Conservation (phyloP, 2,113 vertebrate genomes). For the Chloropsis cyanopogon region DNA sequence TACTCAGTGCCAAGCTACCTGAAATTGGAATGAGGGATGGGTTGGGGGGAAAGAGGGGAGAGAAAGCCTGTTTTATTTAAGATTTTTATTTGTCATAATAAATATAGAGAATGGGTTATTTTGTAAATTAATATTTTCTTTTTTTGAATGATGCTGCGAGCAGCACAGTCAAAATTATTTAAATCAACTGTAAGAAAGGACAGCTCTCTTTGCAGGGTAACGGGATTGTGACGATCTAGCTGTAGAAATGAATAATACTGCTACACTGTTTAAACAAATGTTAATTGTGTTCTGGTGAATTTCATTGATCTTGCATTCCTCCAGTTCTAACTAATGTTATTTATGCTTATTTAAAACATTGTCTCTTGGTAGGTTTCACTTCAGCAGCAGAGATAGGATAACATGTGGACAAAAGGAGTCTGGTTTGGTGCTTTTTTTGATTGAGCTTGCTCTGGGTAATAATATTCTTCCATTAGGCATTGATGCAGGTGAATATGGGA, state of each 20-base stretch:
- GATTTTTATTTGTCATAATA: slow-evolving; percentile 82
- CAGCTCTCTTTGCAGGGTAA: slow-evolving; percentile 69
- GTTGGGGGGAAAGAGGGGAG: slow-evolving; percentile 47
- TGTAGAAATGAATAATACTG: slow-evolving; percentile 59
- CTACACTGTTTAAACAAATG: slow-evolving; percentile 57
- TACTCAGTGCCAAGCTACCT: slow-evolving; percentile 95
- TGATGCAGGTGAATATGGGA: background rate
- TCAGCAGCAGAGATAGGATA: slow-evolving; percentile 52
- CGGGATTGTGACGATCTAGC: slow-evolving; percentile 54
- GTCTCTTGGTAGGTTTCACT: slow-evolving; percentile 69
- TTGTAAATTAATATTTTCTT: slow-evolving; percentile 83
- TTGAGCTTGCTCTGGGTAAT: background rate
- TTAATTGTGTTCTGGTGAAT: slow-evolving; percentile 67
- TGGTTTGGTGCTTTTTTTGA: slow-evolving; percentile 19
- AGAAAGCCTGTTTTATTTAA: slow-evolving; percentile 77
- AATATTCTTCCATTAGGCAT: background rate
- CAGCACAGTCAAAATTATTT: slow-evolving; percentile 89
- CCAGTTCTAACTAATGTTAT: slow-evolving; percentile 76
- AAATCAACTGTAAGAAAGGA: slow-evolving; percentile 81
- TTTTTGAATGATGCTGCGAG: slow-evolving; percentile 88
- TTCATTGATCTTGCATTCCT: slow-evolving; percentile 68
- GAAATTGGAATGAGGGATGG: slow-evolving; percentile 83
- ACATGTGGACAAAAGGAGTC: slow-evolving; percentile 23
- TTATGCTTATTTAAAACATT: slow-evolving; percentile 81
- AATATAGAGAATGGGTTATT: slow-evolving; percentile 81